Base-by-base conservation (phyloP, 2,797 vertebrate species). In the Gouania willdenowi region DNA sequence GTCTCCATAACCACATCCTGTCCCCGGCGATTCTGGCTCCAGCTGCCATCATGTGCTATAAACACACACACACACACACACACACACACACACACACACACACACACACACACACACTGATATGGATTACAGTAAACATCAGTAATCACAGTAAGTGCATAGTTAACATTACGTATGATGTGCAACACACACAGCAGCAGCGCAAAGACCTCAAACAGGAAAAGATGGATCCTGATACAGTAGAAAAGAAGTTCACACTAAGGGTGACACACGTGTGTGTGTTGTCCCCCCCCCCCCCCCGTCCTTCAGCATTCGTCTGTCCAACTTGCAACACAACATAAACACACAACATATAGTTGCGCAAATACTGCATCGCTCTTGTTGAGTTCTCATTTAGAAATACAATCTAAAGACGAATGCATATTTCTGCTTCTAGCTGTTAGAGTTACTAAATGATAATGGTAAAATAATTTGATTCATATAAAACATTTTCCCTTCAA, bases 21-120 rank as follows among this genome's bases (percentile, higher is more conserved):
- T 82, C 86, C 75, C 76, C 12, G 39, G 71, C 77, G 77, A 75
- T 76, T 62, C 49, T 23, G 53, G 67, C 71, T 71, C 66, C 71
- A 78, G 77, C 68, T 78, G 66, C 63, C 60, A 39, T 10, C n/a
- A n/a, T 1, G 33, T 9, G 33, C 22, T 20, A 18, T 26, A 32
- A 18, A 14, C 32, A 20, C n/a, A 18, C 24, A 15, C 21, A 8
- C 21, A 7, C 21, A 23, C 3, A 23, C 2, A 23, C 7, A 8
- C 21, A 8, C 21, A 23, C 8, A 23, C 2, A 23, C 7, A 7
- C 28, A 23, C 6, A 8, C 8, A 23, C 8, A 8, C 6, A 21
- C 21, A 23, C 10, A 10, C 10, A 10, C 40, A 39, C 13, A 40
- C 19, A 5, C 19, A 12, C 30, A 17, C n/a, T n/a, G 23, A 32